Evolutionary conservation across 1,140 invertebrate species (phyloP).

Genomic region (Drosophila lacertosa): DNA sequence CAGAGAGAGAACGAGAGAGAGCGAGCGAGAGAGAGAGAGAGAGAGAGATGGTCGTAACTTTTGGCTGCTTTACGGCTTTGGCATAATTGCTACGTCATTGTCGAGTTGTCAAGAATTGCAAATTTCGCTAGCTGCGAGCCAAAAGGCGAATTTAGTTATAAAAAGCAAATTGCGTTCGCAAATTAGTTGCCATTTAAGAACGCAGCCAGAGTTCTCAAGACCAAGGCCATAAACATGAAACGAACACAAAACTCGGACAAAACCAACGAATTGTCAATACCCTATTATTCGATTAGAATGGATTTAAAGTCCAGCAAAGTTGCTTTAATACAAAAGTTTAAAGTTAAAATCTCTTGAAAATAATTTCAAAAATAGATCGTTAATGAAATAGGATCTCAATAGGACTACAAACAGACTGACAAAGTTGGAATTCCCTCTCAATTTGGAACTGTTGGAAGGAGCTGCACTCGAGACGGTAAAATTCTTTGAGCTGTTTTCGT

Average conservation of each 20-base stretch:
- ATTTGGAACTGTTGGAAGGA: conserved; percentile 44
- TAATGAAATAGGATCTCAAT: background rate
- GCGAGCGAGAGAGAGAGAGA: background rate
- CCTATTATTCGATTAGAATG: too few relatives aligned
- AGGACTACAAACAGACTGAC: conserved; percentile 2
- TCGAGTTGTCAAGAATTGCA: conserved; percentile 52
- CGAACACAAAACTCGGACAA: background rate
- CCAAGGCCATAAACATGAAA: conserved; percentile 56
- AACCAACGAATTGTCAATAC: conserved; percentile 22
- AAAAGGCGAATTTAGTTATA: conserved; percentile 77
- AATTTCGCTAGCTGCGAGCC: conserved; percentile 28
- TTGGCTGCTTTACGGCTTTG: conserved; percentile 74
- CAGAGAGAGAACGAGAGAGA: too few relatives aligned
- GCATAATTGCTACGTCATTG: conserved; percentile 76
- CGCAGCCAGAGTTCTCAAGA: conserved; percentile 53
- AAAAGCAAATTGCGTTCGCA: conserved; percentile 76
- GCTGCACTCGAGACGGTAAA: conserved; percentile 58
- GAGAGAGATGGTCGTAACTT: conserved; percentile 54
- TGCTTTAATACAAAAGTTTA: too few relatives aligned
- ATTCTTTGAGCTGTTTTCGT: conserved; percentile 49
- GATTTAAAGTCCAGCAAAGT: too few relatives aligned
- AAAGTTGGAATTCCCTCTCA: conserved; percentile 26
- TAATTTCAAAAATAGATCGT: background rate
- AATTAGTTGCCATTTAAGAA: conserved; percentile 80
- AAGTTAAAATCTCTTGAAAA: too few relatives aligned